A percentile compares a stretch with the other conserved stretches of the same genome.
These are phyloP conservation scores for Neofelis nebulosa DNA, from an alignment of 2,113 vertebrate genomes.

Conservation along the genomic window DNA sequence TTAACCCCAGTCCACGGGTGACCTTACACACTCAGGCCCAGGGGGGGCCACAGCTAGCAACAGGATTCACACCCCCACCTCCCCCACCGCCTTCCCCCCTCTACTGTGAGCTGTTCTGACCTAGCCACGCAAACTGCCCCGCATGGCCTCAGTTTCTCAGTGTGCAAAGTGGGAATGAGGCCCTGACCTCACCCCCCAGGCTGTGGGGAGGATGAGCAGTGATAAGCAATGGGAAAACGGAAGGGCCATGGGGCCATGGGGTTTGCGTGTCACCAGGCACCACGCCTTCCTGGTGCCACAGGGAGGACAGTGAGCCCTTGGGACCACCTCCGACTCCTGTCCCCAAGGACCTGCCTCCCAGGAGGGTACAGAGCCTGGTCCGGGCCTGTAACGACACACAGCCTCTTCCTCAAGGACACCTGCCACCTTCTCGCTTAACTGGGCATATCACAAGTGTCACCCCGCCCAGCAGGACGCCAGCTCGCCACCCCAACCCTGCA, in stretches of 20 bases:
- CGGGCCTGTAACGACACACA: neutral
- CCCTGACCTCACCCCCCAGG: neutral
- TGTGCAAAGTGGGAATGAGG: neutral
- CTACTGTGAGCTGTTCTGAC: neutral
- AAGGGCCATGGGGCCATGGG: neutral
- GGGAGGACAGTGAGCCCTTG: neutral
- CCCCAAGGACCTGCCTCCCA: neutral
- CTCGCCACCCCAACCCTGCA: neutral
- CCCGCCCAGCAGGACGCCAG: neutral
- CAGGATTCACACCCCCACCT: neutral
- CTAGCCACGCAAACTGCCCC: neutral
- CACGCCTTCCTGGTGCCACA: neutral
- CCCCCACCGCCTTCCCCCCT: neutral
- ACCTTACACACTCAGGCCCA: neutral
- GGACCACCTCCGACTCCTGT: neutral
- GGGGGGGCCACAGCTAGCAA: neutral
- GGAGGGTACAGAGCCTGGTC: neutral
- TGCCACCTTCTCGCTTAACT: neutral
- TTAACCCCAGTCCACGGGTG: neutral
- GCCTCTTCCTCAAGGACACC: neutral
- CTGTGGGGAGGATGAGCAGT: neutral
- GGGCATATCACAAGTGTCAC: neutral
- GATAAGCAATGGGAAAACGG: neutral
- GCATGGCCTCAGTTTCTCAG: neutral
- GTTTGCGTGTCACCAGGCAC: neutral